Evolutionary conservation across 2,888 invertebrate species (phyloP).

Genomic region (Hirtodrosophila duncani): DNA sequence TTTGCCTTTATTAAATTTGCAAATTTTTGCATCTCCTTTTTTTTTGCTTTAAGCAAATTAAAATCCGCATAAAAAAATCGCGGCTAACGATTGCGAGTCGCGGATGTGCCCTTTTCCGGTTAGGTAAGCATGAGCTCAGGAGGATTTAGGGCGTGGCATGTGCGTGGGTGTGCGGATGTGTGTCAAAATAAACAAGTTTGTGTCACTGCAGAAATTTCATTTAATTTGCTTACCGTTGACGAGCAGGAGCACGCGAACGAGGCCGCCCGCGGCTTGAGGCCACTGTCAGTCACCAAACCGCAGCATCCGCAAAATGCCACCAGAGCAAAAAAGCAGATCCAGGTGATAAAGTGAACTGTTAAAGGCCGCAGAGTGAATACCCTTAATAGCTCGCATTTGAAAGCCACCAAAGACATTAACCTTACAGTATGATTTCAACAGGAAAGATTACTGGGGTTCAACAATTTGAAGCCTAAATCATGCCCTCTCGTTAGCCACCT

Average conservation of each 20-base stretch:
- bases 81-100: constrained; percentile 62
- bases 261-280: background rate
- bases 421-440: too few species aligned
- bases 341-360: too few species aligned
- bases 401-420: too few species aligned
- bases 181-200: constrained; percentile 76
- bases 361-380: too few species aligned
- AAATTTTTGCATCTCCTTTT: constrained; percentile 48
- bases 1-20: constrained; percentile 70
- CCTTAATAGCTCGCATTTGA: too few species aligned
- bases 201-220: constrained; percentile 77
- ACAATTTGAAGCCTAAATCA: too few species aligned
- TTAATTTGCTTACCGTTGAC: constrained; percentile 72
- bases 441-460: too few species aligned
- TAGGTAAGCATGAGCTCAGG: too few species aligned
- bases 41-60: constrained; percentile 52
- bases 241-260: constrained; percentile 15
- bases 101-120: constrained; percentile 3
- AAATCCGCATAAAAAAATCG: constrained; percentile 50
- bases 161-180: constrained; percentile 39
- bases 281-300: too few species aligned
- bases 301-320: background rate
- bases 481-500: too few species aligned
- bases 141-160: constrained; percentile 6
- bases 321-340: too few species aligned